Base-by-base conservation (phyloP, 1,140 invertebrate genomes). In the Zaprionus africanus region DNA sequence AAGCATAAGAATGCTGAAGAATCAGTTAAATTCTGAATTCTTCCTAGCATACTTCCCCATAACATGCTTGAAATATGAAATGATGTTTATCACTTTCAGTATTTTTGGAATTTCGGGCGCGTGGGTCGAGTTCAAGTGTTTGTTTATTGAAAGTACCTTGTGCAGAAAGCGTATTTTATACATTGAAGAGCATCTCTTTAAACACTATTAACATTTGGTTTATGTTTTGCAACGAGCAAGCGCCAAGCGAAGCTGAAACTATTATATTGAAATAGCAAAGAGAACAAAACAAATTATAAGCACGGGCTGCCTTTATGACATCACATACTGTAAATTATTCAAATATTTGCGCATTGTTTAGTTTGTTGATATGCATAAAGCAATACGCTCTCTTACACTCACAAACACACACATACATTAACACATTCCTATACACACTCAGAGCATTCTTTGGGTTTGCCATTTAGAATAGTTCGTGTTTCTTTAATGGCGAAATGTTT, bases 291-390 rank as follows among this genome's bases (percentile, higher is more conserved):
- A 24, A 51, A 24, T 19, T 51, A 51, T 11, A 59, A 46, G 41
- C 60, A 36, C 38, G 62, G 24, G 34, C 41, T 66, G 68, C 77
- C 57, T 62, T 76, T 81, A 90, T 88, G 84, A 88, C 84, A 88
- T 88, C 84, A 88, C 84, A 88, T 88, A 69, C 78, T 78, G 59
- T 80, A 82, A 88, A 88, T 88, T 84, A 88, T 90, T 90, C 63
- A 71, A 84, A 88, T 82, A 79, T 78, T 78, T 76, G 51, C 71
- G 63, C 57, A 58, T 73, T 81, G 80, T 73, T 87, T 72, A 70
- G 53, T 87, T 72, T 67, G 53, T 77, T 63, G 69, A 68, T 65
- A 77, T 79, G 67, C 62, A 70, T 73, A 69, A 46, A 59, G 51
- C 60, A 64, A 65, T 53, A 49, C 26, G 24, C 24, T 15, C 24